These are phyloP conservation scores for Brachionus sp. DNA, from an alignment of 1,140 invertebrate genomes.

Conservation along the genomic window DNA sequence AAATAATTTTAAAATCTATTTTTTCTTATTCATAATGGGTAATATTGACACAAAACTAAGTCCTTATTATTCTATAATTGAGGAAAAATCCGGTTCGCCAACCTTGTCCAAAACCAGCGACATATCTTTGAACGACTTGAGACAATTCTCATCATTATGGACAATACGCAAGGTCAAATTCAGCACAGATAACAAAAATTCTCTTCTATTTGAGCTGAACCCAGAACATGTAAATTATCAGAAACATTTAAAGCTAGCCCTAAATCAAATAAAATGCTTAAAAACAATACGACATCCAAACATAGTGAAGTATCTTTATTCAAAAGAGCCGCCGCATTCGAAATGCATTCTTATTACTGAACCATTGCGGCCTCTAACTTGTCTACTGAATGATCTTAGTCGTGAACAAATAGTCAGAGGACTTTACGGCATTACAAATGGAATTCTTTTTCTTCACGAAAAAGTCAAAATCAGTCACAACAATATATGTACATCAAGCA, in stretches of 20 bases:
- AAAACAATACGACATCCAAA: conserved; percentile 38
- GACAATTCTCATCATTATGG: conserved; percentile 10
- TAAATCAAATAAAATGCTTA: not conserved
- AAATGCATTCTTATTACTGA: conserved; percentile 35
- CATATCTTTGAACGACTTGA: conserved; percentile 1
- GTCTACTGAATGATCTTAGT: not conserved
- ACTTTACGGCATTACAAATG: conserved; percentile 33
- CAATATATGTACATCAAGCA: not conserved
- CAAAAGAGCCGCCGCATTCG: not conserved
- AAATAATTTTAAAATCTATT: not conserved
- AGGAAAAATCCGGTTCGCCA: not conserved
- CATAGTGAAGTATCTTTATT: conserved; percentile 31
- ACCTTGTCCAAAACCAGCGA: not conserved
- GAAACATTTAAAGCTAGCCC: not conserved
- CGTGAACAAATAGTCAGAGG: conserved; percentile 15
- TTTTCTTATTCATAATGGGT: conserved; percentile 21
- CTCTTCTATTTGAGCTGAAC: conserved; percentile 15
- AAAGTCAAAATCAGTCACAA: conserved; percentile 35
- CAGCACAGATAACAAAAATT: conserved; percentile 11
- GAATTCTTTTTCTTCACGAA: conserved; percentile 29
- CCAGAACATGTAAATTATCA: not conserved
- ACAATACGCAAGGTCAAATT: not conserved
- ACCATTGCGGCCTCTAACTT: not conserved
- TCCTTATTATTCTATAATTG: conserved; percentile 22
- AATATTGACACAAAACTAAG: conserved; percentile 31